Evolutionary conservation across 2,888 invertebrate genomes (phyloP), one percentile per base, ranked within the genome.

Genomic region (Icerya purchasi): DNA sequence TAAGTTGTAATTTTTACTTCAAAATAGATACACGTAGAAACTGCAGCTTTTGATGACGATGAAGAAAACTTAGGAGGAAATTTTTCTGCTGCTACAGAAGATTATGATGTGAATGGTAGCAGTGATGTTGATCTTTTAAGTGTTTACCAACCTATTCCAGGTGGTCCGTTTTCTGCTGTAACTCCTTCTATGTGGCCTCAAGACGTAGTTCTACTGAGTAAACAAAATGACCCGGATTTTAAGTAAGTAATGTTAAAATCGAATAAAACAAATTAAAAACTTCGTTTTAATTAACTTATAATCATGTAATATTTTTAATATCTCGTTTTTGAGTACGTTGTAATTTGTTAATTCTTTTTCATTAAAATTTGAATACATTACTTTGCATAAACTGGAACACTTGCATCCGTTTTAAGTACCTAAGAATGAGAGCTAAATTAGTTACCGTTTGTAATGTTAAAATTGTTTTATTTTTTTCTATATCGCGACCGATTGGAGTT

Each of bases 151-250:
- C 56, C 63, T 19, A 56, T 54, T 57, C 86, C 86, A 18, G 87
- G 92, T 1, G 92, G 92, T 1, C 87, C 93, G 1, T 96, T 96
- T 73, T 93, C 91, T 24, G 93, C 92, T 1, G 78, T 96, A 18
- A 93, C 90, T 1, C 82, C 93, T 2, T 93, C 92, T 62, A 94
- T 96, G 92, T 92, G 93, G 82, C 94, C 94, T 1, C 92, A 93
- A 71, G 90, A 93, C 69, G 84, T 93, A 60, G 78, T 92, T 70
- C 83, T 83, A 36, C 14, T 36, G 19, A 22, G n/a, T 49, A 18
- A 14, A 54, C 23, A 54, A 54, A 54, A 22, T 54, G 23, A 54
- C 22, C 18, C 23, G 22, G 19, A 54, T 22, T 54, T 23, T 54
- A 54, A 3, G 18, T 54, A 54, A 18, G 2, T 52, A 50, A 14